phyloP scores from a whole-genome alignment of 2,113 vertebrate genomes.

The Archocentrus centrarchus region DNA sequence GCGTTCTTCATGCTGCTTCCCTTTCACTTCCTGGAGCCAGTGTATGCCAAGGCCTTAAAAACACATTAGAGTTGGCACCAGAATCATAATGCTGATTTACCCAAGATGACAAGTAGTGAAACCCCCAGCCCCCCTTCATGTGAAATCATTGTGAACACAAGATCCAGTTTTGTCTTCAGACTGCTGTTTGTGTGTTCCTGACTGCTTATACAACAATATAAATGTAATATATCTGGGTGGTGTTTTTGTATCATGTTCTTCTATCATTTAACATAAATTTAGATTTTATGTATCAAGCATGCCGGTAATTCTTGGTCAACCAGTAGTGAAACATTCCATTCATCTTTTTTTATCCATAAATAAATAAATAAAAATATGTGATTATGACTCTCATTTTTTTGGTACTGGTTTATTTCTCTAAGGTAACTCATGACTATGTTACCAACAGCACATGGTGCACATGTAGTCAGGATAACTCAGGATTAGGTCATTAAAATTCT shows the following conservation, averaged over 20 bases:
- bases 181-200: slow-evolving; percentile 1
- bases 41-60: slow-evolving; percentile 87
- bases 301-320: background rate
- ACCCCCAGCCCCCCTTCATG: background rate
- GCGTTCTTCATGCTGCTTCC: slow-evolving; percentile 88
- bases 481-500: background rate
- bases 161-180: background rate
- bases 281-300: background rate
- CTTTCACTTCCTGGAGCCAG: slow-evolving; percentile 86
- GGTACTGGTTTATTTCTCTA: background rate
- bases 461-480: background rate
- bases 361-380: background rate
- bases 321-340: background rate
- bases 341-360: background rate
- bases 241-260: background rate
- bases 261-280: background rate
- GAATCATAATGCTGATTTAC: slow-evolving; percentile 27
- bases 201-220: background rate
- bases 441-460: background rate
- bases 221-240: background rate
- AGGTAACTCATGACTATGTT: background rate
- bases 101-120: slow-evolving; percentile 32
- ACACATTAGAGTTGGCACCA: slow-evolving; percentile 60
- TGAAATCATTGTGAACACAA: slow-evolving; percentile 23
- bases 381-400: background rate